phyloP scores from a whole-genome alignment of 2,113 vertebrate genomes.

The Zosterops japonicus region DNA sequence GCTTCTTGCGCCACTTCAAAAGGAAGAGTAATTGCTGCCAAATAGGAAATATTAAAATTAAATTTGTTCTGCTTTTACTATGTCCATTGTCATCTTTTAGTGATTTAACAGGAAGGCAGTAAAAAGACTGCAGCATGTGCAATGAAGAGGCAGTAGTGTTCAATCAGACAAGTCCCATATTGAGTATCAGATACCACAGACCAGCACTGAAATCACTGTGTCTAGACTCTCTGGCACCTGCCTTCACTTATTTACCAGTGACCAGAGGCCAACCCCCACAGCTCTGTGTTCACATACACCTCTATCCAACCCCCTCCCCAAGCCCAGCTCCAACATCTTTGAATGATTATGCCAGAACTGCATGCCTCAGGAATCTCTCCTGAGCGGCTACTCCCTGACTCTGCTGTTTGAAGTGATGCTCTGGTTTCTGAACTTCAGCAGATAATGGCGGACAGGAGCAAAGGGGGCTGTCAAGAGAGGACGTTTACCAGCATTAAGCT shows the following conservation, averaged over 20 bases:
- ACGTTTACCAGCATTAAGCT: slow-evolving; percentile 79
- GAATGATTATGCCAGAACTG: slow-evolving; percentile 85
- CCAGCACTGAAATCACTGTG: slow-evolving; percentile 91
- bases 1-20: slow-evolving; percentile 78
- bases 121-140: slow-evolving; percentile 78
- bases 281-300: slow-evolving; percentile 74
- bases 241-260: slow-evolving; percentile 95
- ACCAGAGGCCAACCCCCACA: slow-evolving; percentile 87
- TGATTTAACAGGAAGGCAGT: slow-evolving; percentile 91
- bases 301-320: slow-evolving; percentile 64
- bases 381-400: slow-evolving; percentile 76
- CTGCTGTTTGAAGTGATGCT: slow-evolving; percentile 84
- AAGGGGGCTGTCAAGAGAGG: slow-evolving; percentile 78
- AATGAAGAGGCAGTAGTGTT: slow-evolving; percentile 85
- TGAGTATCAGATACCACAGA: slow-evolving; percentile 96
- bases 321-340: slow-evolving; percentile 79
- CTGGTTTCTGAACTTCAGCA: slow-evolving; percentile 82
- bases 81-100: slow-evolving; percentile 79
- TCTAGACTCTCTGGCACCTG: slow-evolving; percentile 99
- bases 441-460: slow-evolving; percentile 82
- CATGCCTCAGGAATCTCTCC: slow-evolving; percentile 80
- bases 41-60: slow-evolving; percentile 83
- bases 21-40: slow-evolving; percentile 75
- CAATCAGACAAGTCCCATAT: slow-evolving; percentile 89
- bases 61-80: slow-evolving; percentile 80